A percentile compares a stretch with the other conserved stretches of the same genome.
These are phyloP conservation scores for Eristalis pertinax DNA, from an alignment of 2,888 invertebrate genomes.

Conservation along the genomic window DNA sequence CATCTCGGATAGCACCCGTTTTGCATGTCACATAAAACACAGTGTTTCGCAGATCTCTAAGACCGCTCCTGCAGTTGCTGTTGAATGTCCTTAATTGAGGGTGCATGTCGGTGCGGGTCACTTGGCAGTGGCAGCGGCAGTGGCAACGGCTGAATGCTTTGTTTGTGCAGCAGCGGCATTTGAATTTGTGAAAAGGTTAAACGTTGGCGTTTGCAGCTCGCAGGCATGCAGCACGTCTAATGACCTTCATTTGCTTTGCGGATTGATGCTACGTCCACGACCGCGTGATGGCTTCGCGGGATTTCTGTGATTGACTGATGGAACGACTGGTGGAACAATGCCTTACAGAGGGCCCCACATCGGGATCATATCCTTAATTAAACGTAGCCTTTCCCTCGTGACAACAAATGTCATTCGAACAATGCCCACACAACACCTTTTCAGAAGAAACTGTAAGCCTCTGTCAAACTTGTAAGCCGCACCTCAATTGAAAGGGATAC, in stretches of 20 bases:
- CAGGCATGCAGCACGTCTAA: background rate
- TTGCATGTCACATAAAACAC: slow-evolving; percentile 58
- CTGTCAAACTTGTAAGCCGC: slow-evolving; percentile 51
- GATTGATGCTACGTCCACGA: slow-evolving; percentile 13
- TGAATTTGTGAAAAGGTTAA: slow-evolving; percentile 26
- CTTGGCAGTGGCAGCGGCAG: slow-evolving; percentile 1
- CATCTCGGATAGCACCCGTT: slow-evolving; percentile 13
- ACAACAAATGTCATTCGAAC: slow-evolving; percentile 52
- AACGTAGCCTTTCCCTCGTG: slow-evolving; percentile 10
- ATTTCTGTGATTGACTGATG: background rate
- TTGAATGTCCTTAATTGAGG: slow-evolving; percentile 64
- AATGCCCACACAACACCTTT: slow-evolving; percentile 42
- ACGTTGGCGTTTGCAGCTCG: background rate
- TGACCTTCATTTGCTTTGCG: slow-evolving; percentile 38
- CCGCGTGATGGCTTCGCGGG: background rate
- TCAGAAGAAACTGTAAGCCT: slow-evolving; percentile 64
- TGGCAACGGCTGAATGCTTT: background rate
- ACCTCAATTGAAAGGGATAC: too few species aligned
- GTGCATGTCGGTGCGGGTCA: slow-evolving; percentile 62
- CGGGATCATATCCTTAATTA: slow-evolving; percentile 28
- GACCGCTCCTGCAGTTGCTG: slow-evolving; percentile 48
- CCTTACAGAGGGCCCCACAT: too few species aligned
- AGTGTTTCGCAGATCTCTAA: slow-evolving; percentile 43
- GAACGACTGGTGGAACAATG: background rate
- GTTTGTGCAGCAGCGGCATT: slow-evolving; percentile 29